phyloP scores from a whole-genome alignment of 1,140 invertebrate species.

The Caenorhabditis remanei region DNA sequence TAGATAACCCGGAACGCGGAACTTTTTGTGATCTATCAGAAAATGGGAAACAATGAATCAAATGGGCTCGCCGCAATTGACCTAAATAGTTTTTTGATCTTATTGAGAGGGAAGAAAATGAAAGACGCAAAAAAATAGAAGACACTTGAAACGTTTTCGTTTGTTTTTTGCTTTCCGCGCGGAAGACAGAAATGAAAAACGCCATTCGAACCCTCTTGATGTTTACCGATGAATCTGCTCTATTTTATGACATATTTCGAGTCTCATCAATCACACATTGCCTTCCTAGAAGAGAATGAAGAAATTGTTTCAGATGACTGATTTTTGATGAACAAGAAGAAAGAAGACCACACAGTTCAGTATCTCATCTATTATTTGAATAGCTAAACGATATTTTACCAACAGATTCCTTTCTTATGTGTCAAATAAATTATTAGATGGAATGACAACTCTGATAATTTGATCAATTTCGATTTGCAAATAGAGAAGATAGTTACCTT shows the following conservation, averaged over 20 bases:
- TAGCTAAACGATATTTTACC: not conserved
- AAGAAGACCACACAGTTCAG: not conserved
- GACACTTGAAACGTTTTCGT: constrained; percentile 51
- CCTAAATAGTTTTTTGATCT: constrained; percentile 22
- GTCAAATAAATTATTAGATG: constrained; percentile 8
- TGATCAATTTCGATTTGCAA: not conserved
- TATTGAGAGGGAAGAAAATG: not conserved
- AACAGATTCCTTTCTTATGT: not conserved
- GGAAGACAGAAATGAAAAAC: not conserved
- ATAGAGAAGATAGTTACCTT: constrained; percentile 21
- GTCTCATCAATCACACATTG: not conserved
- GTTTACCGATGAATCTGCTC: constrained; percentile 24
- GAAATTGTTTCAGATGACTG: not conserved
- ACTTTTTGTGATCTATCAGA: not conserved
- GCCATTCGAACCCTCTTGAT: constrained; percentile 15
- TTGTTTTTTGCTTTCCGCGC: constrained; percentile 50
- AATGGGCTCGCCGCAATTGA: constrained; percentile 29
- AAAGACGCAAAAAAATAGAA: not conserved
- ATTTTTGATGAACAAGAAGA: constrained; percentile 7
- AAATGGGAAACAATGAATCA: constrained; percentile 24
- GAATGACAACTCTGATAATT: not conserved
- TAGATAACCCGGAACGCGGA: constrained; percentile 36
- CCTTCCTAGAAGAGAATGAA: not conserved
- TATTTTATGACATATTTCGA: not conserved
- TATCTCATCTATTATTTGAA: constrained; percentile 1